Base-by-base conservation (phyloP, 2,888 invertebrate species). In the Tricholauxania praeusta region DNA sequence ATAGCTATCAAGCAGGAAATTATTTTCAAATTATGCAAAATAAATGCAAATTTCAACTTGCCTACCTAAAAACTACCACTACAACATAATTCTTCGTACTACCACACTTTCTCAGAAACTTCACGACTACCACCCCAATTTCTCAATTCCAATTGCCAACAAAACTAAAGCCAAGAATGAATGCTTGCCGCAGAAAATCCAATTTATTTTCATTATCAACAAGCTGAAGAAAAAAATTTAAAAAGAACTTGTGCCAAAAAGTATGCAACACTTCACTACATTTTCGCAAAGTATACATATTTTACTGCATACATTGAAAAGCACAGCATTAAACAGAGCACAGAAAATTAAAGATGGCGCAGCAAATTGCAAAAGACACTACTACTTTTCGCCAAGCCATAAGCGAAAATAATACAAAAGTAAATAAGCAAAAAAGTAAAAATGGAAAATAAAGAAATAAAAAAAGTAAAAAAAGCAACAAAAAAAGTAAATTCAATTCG, bases 401-500 rank as follows among this genome's bases (percentile, higher is more conserved):
- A 39, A 39, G 39, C 10, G n/a, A 22, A 63, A 63, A 47, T 28
- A 22, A 14, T n/a, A 28, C 10, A 28, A 63, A 39, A 63, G 15
- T 48, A 5, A 19, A 66, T 12, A 52, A 28, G 66, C 7, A 53
- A 66, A 52, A 53, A 66, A 10, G 32, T n/a, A 67, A 51, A 10
- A 47, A 19, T 52, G 12, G 32, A 69, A 53, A 67, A 72, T 15
- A 70, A 51, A 53, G 69, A 12, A 64, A 72, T 60, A 65, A 64
- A 72, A n/a, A 71, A 71, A 55, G 71, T 71, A 72, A 79, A 74
- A 74, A 51, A 77, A 73, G 70, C 71, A 75, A 80, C 78, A 79
- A 72, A 77, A 80, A 77, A 82, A 28, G 3, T 28, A 28, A 72
- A 80, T 79, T 78, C 75, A 78, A 78, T 82, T 77, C 62, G 65